Conservation (phyloP, 2,113 vertebrate genomes). For the Poeciliopsis prolifica region DNA sequence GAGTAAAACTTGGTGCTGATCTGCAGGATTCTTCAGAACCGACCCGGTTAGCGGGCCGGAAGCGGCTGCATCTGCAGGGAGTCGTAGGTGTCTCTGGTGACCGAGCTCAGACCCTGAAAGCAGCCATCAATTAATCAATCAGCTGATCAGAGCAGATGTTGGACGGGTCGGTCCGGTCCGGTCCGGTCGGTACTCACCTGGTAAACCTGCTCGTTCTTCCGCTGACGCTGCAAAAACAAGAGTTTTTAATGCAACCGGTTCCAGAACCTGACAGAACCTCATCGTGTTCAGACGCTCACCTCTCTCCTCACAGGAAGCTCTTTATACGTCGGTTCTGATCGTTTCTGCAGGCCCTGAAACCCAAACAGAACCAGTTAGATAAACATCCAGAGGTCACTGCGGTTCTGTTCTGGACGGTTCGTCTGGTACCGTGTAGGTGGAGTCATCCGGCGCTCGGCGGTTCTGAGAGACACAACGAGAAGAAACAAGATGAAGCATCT, state of each 20-base stretch:
- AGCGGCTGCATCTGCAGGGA: slow-evolving; percentile 87
- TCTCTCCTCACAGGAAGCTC: slow-evolving; percentile 62
- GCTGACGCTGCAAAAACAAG: slow-evolving; percentile 58
- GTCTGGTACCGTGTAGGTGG: slow-evolving; percentile 51
- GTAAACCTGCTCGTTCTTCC: slow-evolving; percentile 68
- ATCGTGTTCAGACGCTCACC: slow-evolving; percentile 36
- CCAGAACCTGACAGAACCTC: too few relatives aligned
- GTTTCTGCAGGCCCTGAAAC: slow-evolving; percentile 47
- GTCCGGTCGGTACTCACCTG: slow-evolving; percentile 63
- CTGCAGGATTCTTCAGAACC: background rate
- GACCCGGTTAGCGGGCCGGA: slow-evolving; percentile 53
- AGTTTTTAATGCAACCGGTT: background rate
- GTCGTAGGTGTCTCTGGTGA: slow-evolving; percentile 90
- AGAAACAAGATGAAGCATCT: background rate
- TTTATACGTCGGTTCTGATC: slow-evolving; percentile 59
- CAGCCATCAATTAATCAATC: background rate
- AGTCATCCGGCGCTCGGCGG: background rate
- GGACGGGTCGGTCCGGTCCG: background rate
- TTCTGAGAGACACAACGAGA: slow-evolving; percentile 31
- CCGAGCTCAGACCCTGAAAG: slow-evolving; percentile 84
- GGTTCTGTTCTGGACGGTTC: background rate
- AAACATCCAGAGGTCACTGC: background rate
- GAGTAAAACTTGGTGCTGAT: background rate
- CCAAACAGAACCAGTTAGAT: background rate
- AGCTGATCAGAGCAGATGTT: background rate